Percentiles rank a stretch among this genome's conserved stretches.
These are phyloP conservation scores for Coilia nasus DNA, from an alignment of 2,797 vertebrate species.

Conservation along the genomic window DNA sequence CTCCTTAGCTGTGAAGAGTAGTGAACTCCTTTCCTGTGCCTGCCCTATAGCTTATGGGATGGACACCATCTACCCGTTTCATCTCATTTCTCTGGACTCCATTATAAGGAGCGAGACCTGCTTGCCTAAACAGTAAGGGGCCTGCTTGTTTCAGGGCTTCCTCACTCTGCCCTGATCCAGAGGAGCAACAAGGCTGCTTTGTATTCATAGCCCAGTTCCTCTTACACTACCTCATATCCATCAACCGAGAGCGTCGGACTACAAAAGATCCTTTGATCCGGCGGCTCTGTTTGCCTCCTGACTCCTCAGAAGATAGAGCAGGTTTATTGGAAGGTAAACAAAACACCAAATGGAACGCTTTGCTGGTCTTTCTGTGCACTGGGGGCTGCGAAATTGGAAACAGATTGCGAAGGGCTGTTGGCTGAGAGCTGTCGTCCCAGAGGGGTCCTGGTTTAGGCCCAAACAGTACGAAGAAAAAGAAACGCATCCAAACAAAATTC, in stretches of 20 bases:
- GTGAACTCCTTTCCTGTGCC: no score
- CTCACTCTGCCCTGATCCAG: background rate
- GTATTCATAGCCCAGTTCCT: background rate
- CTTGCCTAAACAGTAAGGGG: background rate
- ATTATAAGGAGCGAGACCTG: background rate
- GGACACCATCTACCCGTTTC: no score
- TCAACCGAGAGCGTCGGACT: background rate
- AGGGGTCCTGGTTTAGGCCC: conserved; percentile 34
- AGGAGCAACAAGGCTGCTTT: background rate
- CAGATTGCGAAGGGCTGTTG: conserved; percentile 33
- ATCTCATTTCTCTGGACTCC: background rate
- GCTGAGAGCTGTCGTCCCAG: conserved; percentile 30
- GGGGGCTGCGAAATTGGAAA: conserved; percentile 28
- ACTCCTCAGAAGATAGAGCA: conserved; percentile 12
- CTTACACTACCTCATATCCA: background rate
- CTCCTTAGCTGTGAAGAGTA: no score
- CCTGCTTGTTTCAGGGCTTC: background rate
- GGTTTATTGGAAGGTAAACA: conserved; percentile 32
- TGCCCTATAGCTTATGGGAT: no score
- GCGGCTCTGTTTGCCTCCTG: conserved; percentile 32
- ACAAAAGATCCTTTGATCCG: conserved; percentile 34
- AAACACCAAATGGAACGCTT: conserved; percentile 34
- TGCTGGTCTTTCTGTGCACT: conserved; percentile 9
- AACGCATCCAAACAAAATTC: conserved; percentile 30
- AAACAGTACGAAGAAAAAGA: conserved; percentile 27